Evolutionary conservation across 1,140 invertebrate species (phyloP).

Genomic region (Anastrepha obliqua): DNA sequence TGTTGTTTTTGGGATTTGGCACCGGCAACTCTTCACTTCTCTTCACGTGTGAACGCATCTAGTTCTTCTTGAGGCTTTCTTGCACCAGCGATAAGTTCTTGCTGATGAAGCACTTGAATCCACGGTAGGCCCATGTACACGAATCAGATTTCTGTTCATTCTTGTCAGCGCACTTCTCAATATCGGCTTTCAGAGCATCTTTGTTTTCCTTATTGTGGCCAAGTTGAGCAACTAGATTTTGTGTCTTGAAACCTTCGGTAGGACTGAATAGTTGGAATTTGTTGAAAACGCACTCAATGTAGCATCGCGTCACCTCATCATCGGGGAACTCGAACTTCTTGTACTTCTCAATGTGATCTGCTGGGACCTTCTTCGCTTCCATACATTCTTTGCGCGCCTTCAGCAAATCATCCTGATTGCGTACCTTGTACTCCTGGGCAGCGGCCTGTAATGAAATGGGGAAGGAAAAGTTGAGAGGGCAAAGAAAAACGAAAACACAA

Average conservation of each 20-base stretch:
- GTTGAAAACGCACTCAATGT: constrained; percentile 72
- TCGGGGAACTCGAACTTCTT: constrained; percentile 73
- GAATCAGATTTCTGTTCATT: constrained; percentile 70
- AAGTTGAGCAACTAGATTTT: constrained; percentile 70
- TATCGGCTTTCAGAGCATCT: constrained; percentile 66
- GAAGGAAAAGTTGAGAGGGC: neutral
- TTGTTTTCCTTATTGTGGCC: constrained; percentile 68
- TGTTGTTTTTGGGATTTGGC: neutral
- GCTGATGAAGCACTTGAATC: constrained; percentile 72
- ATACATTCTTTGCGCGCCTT: constrained; percentile 69
- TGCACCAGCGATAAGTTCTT: constrained; percentile 72
- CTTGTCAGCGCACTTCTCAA: constrained; percentile 72
- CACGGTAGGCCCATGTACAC: constrained; percentile 69
- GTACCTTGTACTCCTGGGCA: constrained; percentile 69
- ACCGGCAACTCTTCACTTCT: neutral
- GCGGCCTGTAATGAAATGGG: constrained; percentile 60
- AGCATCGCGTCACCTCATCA: constrained; percentile 72
- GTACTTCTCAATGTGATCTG: constrained; percentile 69
- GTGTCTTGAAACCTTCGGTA: constrained; percentile 69
- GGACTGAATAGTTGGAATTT: constrained; percentile 72
- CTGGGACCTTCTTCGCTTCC: constrained; percentile 67
- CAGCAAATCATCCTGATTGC: constrained; percentile 69
- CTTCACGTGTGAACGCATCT: constrained; percentile 56
- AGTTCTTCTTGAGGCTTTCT: constrained; percentile 71
- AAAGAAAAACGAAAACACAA: too few species aligned